A percentile compares a stretch with the other conserved stretches of the same genome.
phyloP scores from a whole-genome alignment of 2,797 vertebrate genomes.

The Scarus forsteni region DNA sequence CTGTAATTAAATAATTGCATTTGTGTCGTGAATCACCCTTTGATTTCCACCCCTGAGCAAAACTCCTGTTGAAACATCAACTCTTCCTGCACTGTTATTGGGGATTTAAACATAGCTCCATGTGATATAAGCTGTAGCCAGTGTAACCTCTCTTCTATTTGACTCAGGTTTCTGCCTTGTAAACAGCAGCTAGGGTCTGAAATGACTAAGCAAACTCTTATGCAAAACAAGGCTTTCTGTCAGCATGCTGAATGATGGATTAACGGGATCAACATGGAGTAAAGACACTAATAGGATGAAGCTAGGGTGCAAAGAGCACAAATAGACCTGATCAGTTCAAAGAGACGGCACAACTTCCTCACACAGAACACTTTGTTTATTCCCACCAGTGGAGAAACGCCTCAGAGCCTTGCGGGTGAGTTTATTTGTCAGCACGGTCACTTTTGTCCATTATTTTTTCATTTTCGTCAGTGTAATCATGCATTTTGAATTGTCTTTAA shows the following conservation, averaged over 20 bases:
- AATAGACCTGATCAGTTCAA: constrained; percentile 71
- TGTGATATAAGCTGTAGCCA: neutral
- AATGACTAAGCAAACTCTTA: constrained; percentile 46
- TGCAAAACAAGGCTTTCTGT: constrained; percentile 39
- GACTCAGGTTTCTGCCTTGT: neutral
- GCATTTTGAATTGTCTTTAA: neutral
- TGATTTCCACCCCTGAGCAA: no score
- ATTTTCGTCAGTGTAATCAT: neutral
- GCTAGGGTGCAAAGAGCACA: constrained; percentile 61
- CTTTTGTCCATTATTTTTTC: neutral
- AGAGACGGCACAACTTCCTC: constrained; percentile 35
- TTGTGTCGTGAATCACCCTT: no score
- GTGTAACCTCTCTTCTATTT: neutral
- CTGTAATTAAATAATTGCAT: no score
- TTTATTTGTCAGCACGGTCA: constrained; percentile 7
- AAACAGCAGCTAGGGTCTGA: constrained; percentile 1
- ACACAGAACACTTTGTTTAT: constrained; percentile 46
- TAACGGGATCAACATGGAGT: constrained; percentile 64
- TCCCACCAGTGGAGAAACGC: constrained; percentile 7
- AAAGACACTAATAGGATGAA: constrained; percentile 84
- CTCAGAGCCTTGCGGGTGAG: constrained; percentile 64
- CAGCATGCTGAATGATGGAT: constrained; percentile 70
- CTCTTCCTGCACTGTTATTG: neutral
- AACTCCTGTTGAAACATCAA: no score
- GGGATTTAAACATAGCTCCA: neutral